These are phyloP conservation scores for Macrosiphum euphorbiae DNA, from an alignment of 2,888 invertebrate genomes.

Conservation along the genomic window DNA sequence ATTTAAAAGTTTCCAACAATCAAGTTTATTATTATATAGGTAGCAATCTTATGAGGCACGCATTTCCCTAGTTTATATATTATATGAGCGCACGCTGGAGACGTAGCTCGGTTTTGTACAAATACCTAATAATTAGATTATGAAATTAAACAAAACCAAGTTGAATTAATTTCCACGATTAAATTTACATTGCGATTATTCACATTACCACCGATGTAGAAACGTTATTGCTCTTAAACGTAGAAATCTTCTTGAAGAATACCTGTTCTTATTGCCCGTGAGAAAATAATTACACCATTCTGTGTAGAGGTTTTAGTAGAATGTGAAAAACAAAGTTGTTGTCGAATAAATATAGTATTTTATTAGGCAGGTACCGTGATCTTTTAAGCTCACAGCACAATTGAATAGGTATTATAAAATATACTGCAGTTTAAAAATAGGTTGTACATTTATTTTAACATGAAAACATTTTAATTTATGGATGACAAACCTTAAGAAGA, in stretches of 20 bases:
- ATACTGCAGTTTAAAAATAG: neutral
- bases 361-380: constrained; percentile 21
- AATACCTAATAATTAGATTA: constrained; percentile 42
- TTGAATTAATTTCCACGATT: constrained; percentile 57
- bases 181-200: constrained; percentile 5
- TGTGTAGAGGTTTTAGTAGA: neutral
- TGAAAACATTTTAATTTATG: constrained; percentile 20
- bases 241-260: constrained; percentile 39
- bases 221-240: constrained; percentile 36
- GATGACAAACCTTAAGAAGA: neutral
- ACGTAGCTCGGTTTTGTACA: constrained; percentile 15
- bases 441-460: neutral
- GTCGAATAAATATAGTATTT: constrained; percentile 47
- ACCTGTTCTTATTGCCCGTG: constrained; percentile 26
- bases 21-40: neutral
- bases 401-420: neutral
- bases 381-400: neutral
- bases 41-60: neutral
- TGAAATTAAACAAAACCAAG: constrained; percentile 38
- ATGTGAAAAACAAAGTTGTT: constrained; percentile 31
- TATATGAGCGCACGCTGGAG: neutral
- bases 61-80: neutral
- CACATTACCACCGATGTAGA: neutral
- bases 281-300: constrained; percentile 38
- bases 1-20: neutral